Percentiles rank a stretch among this genome's conserved stretches.
phyloP scores from a whole-genome alignment of 2,797 vertebrate genomes.

The Chelon auratus region DNA sequence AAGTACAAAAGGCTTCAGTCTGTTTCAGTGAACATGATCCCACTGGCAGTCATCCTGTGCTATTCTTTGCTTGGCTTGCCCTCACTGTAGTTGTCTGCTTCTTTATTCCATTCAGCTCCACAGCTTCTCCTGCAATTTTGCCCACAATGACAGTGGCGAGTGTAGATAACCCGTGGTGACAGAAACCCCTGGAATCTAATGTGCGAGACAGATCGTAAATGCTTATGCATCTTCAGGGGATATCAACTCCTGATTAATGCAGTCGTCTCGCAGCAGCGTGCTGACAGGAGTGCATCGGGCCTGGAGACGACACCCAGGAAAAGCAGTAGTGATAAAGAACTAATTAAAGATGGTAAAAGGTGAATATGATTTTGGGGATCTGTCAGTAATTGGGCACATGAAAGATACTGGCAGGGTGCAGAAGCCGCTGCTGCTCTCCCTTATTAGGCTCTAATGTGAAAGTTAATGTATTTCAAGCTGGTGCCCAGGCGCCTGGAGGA shows the following conservation, averaged over 20 bases:
- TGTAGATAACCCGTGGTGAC: conserved; percentile 57
- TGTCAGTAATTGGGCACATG: conserved; percentile 92
- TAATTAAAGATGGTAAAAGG: conserved; percentile 92
- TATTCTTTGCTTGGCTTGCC: conserved; percentile 10
- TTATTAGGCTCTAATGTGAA: conserved; percentile 92
- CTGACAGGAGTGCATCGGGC: conserved; percentile 62
- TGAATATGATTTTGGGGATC: conserved; percentile 90
- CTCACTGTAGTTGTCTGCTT: conserved; percentile 13
- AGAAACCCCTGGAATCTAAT: conserved; percentile 57
- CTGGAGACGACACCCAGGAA: conserved; percentile 79
- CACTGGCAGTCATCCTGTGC: conserved; percentile 4
- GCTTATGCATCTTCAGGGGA: conserved; percentile 56
- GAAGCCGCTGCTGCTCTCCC: conserved; percentile 81
- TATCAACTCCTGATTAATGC: conserved; percentile 72
- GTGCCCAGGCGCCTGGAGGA: conserved; percentile 81
- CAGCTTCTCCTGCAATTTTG: conserved; percentile 30
- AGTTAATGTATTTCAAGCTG: conserved; percentile 87
- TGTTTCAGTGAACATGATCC: conserved; percentile 12
- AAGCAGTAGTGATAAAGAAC: conserved; percentile 87
- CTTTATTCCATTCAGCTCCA: conserved; percentile 33
- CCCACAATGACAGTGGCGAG: conserved; percentile 42
- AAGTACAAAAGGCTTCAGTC: background rate
- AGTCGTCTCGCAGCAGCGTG: conserved; percentile 60
- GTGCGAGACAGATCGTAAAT: conserved; percentile 54
- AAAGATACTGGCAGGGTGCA: conserved; percentile 87